These are phyloP conservation scores for Hydrozoanthus tunicans DNA, from an alignment of 64 coral and sea anemone genomes.

Conservation along the genomic window DNA sequence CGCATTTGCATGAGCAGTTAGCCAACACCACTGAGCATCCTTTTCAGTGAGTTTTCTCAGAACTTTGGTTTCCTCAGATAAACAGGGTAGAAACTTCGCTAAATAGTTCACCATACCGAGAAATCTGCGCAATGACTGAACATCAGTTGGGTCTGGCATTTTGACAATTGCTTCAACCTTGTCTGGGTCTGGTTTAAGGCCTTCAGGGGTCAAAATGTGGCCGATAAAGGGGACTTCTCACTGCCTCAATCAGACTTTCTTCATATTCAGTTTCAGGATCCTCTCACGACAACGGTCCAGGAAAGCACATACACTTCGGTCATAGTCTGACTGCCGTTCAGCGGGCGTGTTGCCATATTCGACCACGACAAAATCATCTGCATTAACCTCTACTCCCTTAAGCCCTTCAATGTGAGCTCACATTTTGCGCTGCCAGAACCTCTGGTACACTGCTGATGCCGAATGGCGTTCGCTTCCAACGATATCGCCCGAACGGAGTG, in stretches of 20 bases:
- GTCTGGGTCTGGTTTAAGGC: conserved; percentile 20
- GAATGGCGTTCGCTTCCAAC: conserved; percentile 6
- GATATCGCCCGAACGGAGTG: neutral
- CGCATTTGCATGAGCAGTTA: conserved; percentile 23
- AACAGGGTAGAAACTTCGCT: conserved; percentile 41
- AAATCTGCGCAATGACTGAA: neutral
- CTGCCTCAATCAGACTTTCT: neutral
- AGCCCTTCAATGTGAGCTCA: neutral
- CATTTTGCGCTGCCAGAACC: conserved; percentile 2
- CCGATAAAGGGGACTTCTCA: neutral
- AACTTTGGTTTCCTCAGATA: conserved; percentile 9
- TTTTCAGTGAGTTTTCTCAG: conserved; percentile 4
- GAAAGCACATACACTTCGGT: neutral
- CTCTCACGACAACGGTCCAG: neutral
- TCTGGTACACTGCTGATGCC: neutral
- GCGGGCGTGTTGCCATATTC: neutral
- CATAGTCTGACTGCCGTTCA: neutral
- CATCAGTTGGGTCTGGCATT: conserved; percentile 29
- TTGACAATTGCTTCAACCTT: conserved; percentile 11
- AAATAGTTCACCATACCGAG: conserved; percentile 17
- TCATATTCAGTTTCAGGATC: conserved; percentile 20
- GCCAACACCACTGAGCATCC: conserved; percentile 22
- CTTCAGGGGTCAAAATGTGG: neutral
- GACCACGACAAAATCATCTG: conserved; percentile 7
- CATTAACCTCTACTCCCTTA: conserved; percentile 9